Base-by-base conservation (phyloP, 64 coral and sea anemone genomes). In the Dendronephthya gigantea region DNA sequence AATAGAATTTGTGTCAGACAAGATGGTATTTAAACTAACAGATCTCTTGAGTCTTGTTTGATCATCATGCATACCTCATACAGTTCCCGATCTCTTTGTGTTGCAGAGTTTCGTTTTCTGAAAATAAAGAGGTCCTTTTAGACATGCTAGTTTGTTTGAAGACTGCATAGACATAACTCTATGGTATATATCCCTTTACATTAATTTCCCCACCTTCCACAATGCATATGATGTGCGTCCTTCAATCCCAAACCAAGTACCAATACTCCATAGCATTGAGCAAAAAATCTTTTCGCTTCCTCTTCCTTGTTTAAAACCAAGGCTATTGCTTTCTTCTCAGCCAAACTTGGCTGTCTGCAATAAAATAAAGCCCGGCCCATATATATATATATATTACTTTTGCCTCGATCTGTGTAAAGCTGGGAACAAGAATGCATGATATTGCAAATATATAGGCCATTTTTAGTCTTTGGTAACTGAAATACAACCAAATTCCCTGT, bases 121-220 rank as follows among this genome's bases (percentile, higher is more conserved):
- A 40, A 97, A 91, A 79, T 11, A 47, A 59, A 56, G 11, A 69
- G 41, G 12, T 13, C 76, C 27, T 17, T 43, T 19, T 45, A 6
- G 9, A 79, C 7, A 9, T 33, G 72, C 28, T 0, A 33, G 69
- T 76, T 5, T 31, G 3, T 5, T 76, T 76, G n/a, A n/a, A n/a
- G n/a, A n/a, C n/a, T n/a, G n/a, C n/a, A n/a, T n/a, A n/a, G n/a
- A n/a, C n/a, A n/a, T n/a, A n/a, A n/a, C n/a, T n/a, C n/a, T n/a
- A n/a, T n/a, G n/a, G n/a, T n/a, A n/a, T n/a, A n/a, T n/a, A n/a
- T n/a, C n/a, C n/a, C n/a, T n/a, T n/a, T n/a, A n/a, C n/a, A n/a
- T n/a, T n/a, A n/a, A n/a, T n/a, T n/a, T n/a, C n/a, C n/a, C 41
- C 82, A 97, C 94, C 87, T 89, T 83, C 94, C 94, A 85, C 94